Conservation (phyloP, 2,888 invertebrate species). For the Tetropium fuscum region DNA sequence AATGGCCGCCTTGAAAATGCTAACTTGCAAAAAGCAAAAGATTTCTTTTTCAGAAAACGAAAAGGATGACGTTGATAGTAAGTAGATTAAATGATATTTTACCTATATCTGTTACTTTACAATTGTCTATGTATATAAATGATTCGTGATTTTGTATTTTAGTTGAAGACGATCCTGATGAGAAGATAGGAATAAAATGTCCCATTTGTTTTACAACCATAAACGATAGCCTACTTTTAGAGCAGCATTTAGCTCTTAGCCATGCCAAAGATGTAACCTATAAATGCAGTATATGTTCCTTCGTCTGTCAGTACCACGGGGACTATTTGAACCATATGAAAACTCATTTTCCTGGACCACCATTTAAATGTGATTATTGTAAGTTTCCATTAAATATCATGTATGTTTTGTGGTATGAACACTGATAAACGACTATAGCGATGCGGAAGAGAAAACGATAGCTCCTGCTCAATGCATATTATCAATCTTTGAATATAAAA, state of each 20-base stretch:
- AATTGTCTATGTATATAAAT: too few species aligned
- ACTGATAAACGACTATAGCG: too few species aligned
- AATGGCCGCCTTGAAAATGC: slow-evolving; percentile 63
- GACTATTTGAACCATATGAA: slow-evolving; percentile 74
- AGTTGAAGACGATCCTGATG: slow-evolving; percentile 53
- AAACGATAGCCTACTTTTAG: slow-evolving; percentile 67
- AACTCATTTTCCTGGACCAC: slow-evolving; percentile 72
- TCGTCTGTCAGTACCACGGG: slow-evolving; percentile 73
- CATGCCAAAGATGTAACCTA: slow-evolving; percentile 72
- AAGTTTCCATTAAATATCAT: too few species aligned
- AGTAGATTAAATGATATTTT: slow-evolving; percentile 4
- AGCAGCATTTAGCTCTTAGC: slow-evolving; percentile 69
- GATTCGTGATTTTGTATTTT: slow-evolving; percentile 12
- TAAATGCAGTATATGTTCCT: slow-evolving; percentile 73
- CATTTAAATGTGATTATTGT: slow-evolving; percentile 74
- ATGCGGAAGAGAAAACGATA: too few species aligned
- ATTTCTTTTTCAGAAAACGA: slow-evolving; percentile 55
- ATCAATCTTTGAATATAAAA: too few species aligned
- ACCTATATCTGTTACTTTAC: neutral
- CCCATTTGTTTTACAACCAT: slow-evolving; percentile 69
- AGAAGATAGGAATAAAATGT: slow-evolving; percentile 64
- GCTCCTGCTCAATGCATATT: too few species aligned
- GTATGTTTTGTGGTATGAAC: too few species aligned
- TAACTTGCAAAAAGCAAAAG: slow-evolving; percentile 62
- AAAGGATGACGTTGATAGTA: slow-evolving; percentile 55